These are phyloP conservation scores for Turdus rufiventris DNA, from an alignment of 2,113 vertebrate species.

Conservation along the genomic window DNA sequence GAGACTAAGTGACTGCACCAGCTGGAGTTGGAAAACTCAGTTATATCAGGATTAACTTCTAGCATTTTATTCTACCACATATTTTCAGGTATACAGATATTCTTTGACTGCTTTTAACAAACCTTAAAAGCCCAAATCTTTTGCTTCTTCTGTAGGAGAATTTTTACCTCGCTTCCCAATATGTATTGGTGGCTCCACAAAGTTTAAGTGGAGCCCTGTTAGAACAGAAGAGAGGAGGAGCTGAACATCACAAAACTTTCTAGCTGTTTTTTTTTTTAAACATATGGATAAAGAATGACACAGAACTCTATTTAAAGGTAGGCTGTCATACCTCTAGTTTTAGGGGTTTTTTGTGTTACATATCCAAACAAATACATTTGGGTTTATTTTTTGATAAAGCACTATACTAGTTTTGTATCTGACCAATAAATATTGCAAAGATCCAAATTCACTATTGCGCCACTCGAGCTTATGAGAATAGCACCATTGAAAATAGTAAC, in stretches of 20 bases:
- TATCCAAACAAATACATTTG: neutral
- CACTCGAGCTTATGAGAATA: neutral
- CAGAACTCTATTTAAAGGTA: neutral
- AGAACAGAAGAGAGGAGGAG: neutral
- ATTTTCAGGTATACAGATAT: neutral
- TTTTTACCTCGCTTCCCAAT: neutral
- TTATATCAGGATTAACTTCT: neutral
- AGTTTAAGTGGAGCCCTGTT: neutral
- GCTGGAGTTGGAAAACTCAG: neutral
- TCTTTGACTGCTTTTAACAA: neutral
- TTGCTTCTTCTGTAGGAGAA: neutral
- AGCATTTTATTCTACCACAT: neutral
- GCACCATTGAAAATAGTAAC: neutral
- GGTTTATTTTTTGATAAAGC: fast-evolving
- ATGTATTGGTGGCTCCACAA: neutral
- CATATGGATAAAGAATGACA: neutral
- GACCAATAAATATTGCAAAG: neutral
- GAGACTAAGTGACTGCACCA: neutral
- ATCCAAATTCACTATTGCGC: neutral
- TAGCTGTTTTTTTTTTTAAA: neutral
- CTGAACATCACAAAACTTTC: neutral
- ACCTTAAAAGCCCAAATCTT: neutral
- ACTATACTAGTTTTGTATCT: neutral
- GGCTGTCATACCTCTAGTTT: neutral
- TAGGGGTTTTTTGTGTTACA: neutral